phyloP scores from a whole-genome alignment of 2,888 invertebrate species.

The Cerastis leucographa region DNA sequence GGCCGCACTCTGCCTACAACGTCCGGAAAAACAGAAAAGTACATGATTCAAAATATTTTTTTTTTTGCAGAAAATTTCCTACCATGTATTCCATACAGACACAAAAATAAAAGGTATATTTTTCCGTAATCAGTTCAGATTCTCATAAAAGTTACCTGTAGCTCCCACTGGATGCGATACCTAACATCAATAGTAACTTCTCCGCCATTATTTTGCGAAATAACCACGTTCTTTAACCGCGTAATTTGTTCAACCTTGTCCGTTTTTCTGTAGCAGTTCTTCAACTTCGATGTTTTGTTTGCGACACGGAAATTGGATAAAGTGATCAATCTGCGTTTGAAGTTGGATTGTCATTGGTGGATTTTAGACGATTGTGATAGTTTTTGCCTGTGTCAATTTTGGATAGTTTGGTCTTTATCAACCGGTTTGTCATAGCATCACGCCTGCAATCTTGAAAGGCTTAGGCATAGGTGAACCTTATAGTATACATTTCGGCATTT shows the following conservation, averaged over 20 bases:
- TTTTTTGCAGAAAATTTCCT: background rate
- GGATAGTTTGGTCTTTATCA: background rate
- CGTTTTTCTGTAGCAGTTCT: constrained; percentile 64
- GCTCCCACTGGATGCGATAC: constrained; percentile 19
- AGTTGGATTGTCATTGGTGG: constrained; percentile 5
- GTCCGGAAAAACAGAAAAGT: background rate
- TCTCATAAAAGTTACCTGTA: background rate
- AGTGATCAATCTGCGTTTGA: constrained; percentile 29
- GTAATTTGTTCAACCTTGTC: constrained; percentile 71
- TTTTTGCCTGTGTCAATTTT: background rate
- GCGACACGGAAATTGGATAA: constrained; percentile 42
- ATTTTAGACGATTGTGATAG: background rate
- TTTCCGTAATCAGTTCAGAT: background rate
- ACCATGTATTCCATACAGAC: background rate
- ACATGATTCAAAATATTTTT: background rate
- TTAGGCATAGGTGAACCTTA: no score
- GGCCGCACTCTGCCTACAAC: background rate
- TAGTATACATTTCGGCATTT: no score
- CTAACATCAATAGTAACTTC: constrained; percentile 53
- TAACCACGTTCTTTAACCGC: constrained; percentile 54
- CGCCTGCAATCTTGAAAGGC: no score
- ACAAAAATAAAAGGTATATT: background rate
- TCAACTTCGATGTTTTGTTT: constrained; percentile 44
- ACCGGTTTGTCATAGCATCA: no score
- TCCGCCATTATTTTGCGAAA: constrained; percentile 69